Evolutionary conservation across 2,113 vertebrate species (phyloP).

Genomic region (Psilopsiagon aurifrons): DNA sequence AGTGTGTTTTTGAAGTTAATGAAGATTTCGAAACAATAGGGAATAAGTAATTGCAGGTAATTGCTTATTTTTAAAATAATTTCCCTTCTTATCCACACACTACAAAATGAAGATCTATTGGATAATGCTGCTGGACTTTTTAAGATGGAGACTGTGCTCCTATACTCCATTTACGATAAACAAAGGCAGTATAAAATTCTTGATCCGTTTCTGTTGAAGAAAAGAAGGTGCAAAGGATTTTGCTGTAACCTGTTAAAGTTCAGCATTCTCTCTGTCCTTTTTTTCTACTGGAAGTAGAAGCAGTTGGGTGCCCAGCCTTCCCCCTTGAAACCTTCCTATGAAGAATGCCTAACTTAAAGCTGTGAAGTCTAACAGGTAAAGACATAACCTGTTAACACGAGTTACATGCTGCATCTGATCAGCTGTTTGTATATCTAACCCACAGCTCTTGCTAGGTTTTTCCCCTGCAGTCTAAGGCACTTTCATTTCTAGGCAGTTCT

Average conservation of each 20-base stretch:
- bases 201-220: background rate
- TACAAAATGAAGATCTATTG: background rate
- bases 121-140: background rate
- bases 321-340: background rate
- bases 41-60: background rate
- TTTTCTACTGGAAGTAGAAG: background rate
- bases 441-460: background rate
- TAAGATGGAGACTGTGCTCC: background rate
- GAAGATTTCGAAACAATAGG: background rate
- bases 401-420: background rate
- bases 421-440: background rate
- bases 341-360: background rate
- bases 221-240: background rate
- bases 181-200: background rate
- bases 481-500: background rate
- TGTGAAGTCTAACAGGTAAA: background rate
- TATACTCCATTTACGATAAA: background rate
- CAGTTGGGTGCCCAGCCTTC: background rate
- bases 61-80: background rate
- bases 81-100: background rate
- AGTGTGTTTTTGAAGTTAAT: background rate
- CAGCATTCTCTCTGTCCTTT: background rate
- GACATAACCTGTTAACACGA: background rate
- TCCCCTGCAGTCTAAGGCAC: background rate
- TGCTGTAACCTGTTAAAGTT: background rate